Evolutionary conservation across 1,140 invertebrate genomes (phyloP), one percentile per base, ranked within the genome.

Genomic region (Euwallacea similis): DNA sequence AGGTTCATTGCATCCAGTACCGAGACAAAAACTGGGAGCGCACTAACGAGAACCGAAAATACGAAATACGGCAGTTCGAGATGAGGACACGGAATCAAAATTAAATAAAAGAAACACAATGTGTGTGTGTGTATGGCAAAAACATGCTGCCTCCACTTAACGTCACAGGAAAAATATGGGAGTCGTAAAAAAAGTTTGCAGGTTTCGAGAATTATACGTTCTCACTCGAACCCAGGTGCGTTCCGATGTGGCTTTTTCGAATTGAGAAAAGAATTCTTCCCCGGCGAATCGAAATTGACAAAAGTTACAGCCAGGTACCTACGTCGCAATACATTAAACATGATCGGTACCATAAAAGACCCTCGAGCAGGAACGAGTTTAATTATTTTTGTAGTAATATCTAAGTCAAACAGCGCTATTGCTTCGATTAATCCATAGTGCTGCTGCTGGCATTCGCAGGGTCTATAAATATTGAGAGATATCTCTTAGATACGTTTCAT

Each of bases 31-130:
- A 63, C 61, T 63, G 61, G 61, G 13, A 63, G 7, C 44, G 42
- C 61, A 16, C 61, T 63, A 63, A 63, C 61, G 61, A 63, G 61
- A 63, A 63, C 61, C 61, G 15, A 47, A 63, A 63, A 63, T 63
- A 47, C 61, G 61, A 42, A 60, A 60, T 60, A 42, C 21, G 58
- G 42, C 58, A 42, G 58, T 10, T 42, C 10, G 61, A 41, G 21
- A 41, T 11, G 61, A 42, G n/a, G 58, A 60, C 42, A 33, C 61
- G 42, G 43, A 63, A 63, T 42, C 61, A 15, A 63, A 42, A 63
- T 42, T 46, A 46, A 63, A 63, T 41, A 63, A 63, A 63, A 63
- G 61, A 63, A 63, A 11, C 8, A 63, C 61, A 63, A 63, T 63
- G 61, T 63, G 61, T 61, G 55, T 61, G 55, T 58, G 59, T 46